These are phyloP conservation scores for Heterohyrax brucei DNA, from an alignment of 2,797 vertebrate genomes.

Conservation along the genomic window DNA sequence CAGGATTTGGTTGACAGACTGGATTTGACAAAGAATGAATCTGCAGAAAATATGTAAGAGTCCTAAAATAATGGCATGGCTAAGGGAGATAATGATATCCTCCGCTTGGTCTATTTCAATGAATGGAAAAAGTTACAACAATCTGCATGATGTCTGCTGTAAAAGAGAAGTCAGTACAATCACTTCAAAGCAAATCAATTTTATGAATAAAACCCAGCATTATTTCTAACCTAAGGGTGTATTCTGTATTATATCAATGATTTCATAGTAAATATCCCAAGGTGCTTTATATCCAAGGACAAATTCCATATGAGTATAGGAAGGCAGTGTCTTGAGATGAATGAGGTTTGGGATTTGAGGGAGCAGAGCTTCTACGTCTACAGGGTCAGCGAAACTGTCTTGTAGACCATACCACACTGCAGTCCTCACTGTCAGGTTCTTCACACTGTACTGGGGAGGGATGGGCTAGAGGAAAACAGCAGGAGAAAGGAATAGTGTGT, in stretches of 20 bases:
- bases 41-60: background rate
- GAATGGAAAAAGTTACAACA: background rate
- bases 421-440: background rate
- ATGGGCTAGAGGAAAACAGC: background rate
- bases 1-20: background rate
- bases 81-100: constrained; percentile 48
- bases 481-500: background rate
- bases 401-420: background rate
- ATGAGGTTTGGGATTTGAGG: background rate
- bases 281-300: background rate
- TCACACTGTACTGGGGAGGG: background rate
- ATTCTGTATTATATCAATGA: constrained; percentile 14
- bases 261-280: constrained; percentile 3
- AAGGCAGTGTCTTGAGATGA: background rate
- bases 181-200: constrained; percentile 2
- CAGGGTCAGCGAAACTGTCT: background rate
- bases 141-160: background rate
- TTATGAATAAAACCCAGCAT: background rate
- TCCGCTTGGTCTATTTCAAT: background rate
- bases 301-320: background rate
- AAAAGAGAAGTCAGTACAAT: constrained; percentile 1
- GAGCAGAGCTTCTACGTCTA: background rate
- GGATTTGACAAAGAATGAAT: background rate
- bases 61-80: background rate
- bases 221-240: background rate